These are phyloP conservation scores for Takifugu bimaculatus DNA, from an alignment of 2,113 vertebrate species.

Conservation along the genomic window DNA sequence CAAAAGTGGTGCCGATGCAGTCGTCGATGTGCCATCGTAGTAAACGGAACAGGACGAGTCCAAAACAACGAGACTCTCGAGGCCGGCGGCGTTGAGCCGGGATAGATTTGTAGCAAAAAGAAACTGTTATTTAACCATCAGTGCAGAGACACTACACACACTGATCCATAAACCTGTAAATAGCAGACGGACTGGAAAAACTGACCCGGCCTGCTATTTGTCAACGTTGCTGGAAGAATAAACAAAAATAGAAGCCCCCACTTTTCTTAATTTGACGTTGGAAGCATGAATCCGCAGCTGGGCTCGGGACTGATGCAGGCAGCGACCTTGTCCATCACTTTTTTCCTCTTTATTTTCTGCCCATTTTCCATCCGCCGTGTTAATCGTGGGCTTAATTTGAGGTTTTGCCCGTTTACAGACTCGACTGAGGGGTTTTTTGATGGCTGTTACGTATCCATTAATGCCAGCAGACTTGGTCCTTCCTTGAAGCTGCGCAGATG, in stretches of 20 bases:
- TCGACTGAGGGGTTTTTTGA: conserved; percentile 5
- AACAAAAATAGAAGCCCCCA: neutral
- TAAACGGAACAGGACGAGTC: no score
- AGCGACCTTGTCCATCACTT: neutral
- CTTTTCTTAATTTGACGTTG: no score
- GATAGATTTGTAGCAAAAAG: no score
- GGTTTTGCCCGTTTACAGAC: neutral
- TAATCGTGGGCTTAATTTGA: neutral
- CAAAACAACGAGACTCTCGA: no score
- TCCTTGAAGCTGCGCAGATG: neutral
- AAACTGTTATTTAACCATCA: no score
- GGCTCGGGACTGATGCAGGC: no score
- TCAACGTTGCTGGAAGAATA: neutral
- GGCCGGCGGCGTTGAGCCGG: no score
- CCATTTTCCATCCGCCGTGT: neutral
- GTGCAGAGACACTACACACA: neutral
- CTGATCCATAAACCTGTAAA: no score
- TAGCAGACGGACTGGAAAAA: neutral
- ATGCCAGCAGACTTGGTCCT: neutral
- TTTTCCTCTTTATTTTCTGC: neutral
- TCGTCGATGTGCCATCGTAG: neutral
- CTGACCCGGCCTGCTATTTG: neutral
- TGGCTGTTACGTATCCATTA: conserved; percentile 25
- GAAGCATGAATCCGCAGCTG: no score
- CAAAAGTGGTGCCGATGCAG: neutral